Evolutionary conservation across 2,113 vertebrate species (phyloP).

Genomic region (Argyrosomus japonicus): DNA sequence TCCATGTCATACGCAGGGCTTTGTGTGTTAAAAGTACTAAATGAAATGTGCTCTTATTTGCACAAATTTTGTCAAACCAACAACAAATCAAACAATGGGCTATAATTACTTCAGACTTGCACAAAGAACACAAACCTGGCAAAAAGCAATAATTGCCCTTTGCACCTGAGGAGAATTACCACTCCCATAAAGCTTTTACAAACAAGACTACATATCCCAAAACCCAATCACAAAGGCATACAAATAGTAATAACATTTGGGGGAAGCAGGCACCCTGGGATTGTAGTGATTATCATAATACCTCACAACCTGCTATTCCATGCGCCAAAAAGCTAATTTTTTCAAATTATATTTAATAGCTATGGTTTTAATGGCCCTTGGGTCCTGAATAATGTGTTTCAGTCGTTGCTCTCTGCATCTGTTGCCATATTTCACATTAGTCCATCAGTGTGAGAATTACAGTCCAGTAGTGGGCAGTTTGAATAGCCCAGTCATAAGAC

Average conservation of each 20-base stretch:
- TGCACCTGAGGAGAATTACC: conserved; percentile 60
- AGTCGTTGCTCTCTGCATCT: conserved; percentile 72
- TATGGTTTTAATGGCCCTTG: conserved; percentile 62
- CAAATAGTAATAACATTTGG: conserved; percentile 69
- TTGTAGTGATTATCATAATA: conserved; percentile 75
- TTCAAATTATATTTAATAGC: conserved; percentile 79
- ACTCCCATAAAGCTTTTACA: conserved; percentile 53
- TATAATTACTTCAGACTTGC: conserved; percentile 56
- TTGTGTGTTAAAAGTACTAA: background rate
- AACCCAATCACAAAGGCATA: conserved; percentile 58
- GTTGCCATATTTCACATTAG: conserved; percentile 78
- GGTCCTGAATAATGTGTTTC: conserved; percentile 72
- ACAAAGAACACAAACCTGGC: conserved; percentile 49
- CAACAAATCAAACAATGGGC: conserved; percentile 41
- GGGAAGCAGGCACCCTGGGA: conserved; percentile 61
- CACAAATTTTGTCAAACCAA: conserved; percentile 29
- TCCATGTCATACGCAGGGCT: background rate
- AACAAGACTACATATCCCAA: conserved; percentile 54
- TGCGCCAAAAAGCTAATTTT: conserved; percentile 69
- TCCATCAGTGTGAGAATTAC: conserved; percentile 67
- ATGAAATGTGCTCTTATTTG: conserved; percentile 31
- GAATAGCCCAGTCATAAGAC: conserved; percentile 60
- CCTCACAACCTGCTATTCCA: conserved; percentile 72
- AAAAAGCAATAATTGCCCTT: conserved; percentile 43
- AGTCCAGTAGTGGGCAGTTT: conserved; percentile 60